phyloP scores from a whole-genome alignment of 2,888 invertebrate species.

The Dascillus cervinus region DNA sequence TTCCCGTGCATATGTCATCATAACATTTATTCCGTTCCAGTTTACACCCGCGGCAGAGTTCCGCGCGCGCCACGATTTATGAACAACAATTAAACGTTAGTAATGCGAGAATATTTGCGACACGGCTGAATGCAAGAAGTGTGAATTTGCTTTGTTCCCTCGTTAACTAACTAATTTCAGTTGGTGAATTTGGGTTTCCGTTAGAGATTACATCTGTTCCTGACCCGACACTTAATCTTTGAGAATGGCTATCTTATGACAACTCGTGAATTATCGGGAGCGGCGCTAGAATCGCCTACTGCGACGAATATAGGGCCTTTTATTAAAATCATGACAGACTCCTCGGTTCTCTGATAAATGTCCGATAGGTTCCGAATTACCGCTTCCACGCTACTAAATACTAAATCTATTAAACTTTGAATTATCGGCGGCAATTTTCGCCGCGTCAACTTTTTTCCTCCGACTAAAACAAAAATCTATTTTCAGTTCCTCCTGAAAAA shows the following conservation, averaged over 20 bases:
- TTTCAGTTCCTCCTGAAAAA: conserved; percentile 74
- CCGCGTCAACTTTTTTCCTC: too few relatives aligned
- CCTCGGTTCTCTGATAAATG: not conserved
- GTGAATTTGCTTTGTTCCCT: conserved; percentile 22
- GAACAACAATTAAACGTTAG: not conserved
- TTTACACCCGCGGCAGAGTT: not conserved
- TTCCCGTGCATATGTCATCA: too few relatives aligned
- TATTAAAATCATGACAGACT: conserved; percentile 9
- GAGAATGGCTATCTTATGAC: conserved; percentile 18
- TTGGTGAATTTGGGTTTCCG: conserved; percentile 25
- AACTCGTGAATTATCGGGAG: conserved; percentile 17
- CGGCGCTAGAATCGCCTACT: conserved; percentile 15
- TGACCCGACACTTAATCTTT: conserved; percentile 20
- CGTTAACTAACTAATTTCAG: conserved; percentile 21
- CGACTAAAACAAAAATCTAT: conserved; percentile 4
- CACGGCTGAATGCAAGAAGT: conserved; percentile 25
- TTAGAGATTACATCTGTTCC: conserved; percentile 21
- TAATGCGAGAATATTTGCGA: not conserved
- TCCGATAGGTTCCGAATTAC: not conserved
- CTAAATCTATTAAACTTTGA: too few relatives aligned
- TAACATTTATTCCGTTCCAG: too few relatives aligned
- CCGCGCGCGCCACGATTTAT: not conserved
- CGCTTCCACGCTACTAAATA: too few relatives aligned
- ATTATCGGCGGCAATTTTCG: too few relatives aligned
- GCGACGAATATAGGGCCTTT: conserved; percentile 15